Evolutionary conservation across 2,113 vertebrate genomes (phyloP), one percentile per base, ranked within the genome.

Genomic region (Bos indicus): DNA sequence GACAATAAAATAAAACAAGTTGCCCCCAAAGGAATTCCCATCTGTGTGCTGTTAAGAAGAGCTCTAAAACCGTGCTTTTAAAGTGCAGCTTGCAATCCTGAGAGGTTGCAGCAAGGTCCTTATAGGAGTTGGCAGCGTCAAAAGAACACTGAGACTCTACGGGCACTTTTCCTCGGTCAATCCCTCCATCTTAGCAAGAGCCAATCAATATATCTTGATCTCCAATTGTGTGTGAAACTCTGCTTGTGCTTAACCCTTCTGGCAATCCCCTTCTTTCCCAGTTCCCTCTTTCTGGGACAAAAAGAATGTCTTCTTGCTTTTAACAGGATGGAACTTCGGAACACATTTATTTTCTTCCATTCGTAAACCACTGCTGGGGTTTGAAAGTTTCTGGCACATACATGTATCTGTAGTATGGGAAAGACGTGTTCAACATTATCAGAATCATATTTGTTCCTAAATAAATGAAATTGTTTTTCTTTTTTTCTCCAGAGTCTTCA

Each of bases 191-290:
- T 95, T 97, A 94, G 71, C 80, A 56, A 95, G 60, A 89, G 36
- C 92, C 97, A 91, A 96, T 97, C 98, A 97, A 97, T 98, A 98
- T 94, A 96, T 97, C 97, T 98, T 97, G 94, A 98, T 98, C 97
- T 97, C 94, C 95, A 95, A 88, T 98, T 97, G 96, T 95, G 98
- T 96, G 87, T 78, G 95, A 96, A 98, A 94, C 86, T 94, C 92
- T 86, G 80, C 86, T 93, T 80, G 90, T 60, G 86, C 97, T 95
- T 94, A 98, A 88, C 88, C 92, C 95, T 97, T 64, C 94, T 91
- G 78, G 91, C 95, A 96, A 23, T 89, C 62, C 23, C 54, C 77
- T 94, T 95, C 90, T 78, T 95, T 93, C 48, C 91, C 91, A 84
- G 40, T 40, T 96, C 92, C 81, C 40, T 90, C 80, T 93, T 96